phyloP scores from a whole-genome alignment of 2,113 vertebrate genomes.

The Arizona elegans region DNA sequence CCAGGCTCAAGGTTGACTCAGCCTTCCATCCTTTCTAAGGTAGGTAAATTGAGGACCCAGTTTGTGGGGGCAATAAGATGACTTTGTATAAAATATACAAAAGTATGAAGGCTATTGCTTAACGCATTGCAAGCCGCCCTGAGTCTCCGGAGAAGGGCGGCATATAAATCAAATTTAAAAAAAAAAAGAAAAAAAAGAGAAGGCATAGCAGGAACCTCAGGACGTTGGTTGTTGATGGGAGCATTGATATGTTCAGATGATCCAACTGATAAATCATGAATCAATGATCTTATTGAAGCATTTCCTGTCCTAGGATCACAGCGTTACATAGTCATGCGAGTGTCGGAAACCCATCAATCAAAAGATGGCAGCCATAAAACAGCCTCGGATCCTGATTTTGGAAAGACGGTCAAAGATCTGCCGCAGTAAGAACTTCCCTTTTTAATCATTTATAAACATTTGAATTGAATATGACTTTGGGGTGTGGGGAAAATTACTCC shows the following conservation, averaged over 20 bases:
- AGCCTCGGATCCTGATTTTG: conserved; percentile 79
- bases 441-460: not conserved
- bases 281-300: not conserved
- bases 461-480: not conserved
- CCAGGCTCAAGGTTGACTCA: no score
- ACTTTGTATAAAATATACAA: no score
- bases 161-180: no score
- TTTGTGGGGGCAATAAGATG: no score
- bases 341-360: conserved; percentile 83
- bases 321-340: conserved; percentile 77
- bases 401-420: conserved; percentile 87
- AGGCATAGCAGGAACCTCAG: not conserved
- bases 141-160: no score
- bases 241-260: no score
- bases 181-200: not conserved
- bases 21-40: no score
- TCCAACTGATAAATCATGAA: no score
- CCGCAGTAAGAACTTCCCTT: conserved; percentile 75
- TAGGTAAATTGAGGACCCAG: no score
- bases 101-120: no score
- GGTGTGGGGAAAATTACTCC: not conserved
- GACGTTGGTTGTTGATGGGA: not conserved
- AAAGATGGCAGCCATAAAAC: conserved; percentile 75
- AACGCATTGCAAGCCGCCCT: no score
- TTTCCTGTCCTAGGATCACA: conserved; percentile 76